phyloP scores from a whole-genome alignment of 1,140 invertebrate species.

The Neodiprion virginianus region DNA sequence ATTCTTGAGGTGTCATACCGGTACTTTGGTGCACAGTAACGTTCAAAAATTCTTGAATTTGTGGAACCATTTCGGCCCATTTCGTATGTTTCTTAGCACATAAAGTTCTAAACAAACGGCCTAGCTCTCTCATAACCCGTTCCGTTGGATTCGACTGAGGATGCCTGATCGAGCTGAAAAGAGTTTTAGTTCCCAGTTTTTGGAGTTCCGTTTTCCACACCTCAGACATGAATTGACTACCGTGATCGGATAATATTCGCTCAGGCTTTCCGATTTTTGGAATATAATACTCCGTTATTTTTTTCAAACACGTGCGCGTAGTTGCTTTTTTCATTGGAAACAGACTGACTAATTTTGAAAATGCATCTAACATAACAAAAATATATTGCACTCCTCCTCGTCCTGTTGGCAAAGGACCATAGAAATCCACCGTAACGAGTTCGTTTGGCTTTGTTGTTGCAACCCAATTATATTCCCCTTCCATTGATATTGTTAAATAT shows the following conservation, averaged over 20 bases:
- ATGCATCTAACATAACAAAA: slow-evolving; percentile 41
- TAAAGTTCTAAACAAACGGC: slow-evolving; percentile 24
- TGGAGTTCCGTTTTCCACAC: slow-evolving; percentile 17
- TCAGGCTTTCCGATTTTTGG: slow-evolving; percentile 34
- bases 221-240: slow-evolving; percentile 41
- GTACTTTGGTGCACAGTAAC: slow-evolving; percentile 26
- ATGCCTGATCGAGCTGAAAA: slow-evolving; percentile 40
- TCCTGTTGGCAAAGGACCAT: slow-evolving; percentile 35
- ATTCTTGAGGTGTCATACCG: slow-evolving; percentile 24
- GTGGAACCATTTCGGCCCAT: slow-evolving; percentile 21
- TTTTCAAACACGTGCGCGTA: not conserved
- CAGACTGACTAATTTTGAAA: slow-evolving; percentile 27
- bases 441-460: slow-evolving; percentile 32
- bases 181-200: not conserved
- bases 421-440: slow-evolving; percentile 41
- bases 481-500: slow-evolving; percentile 3
- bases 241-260: slow-evolving; percentile 48
- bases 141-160: slow-evolving; percentile 49
- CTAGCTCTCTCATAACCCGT: slow-evolving; percentile 44
- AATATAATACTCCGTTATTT: slow-evolving; percentile 19
- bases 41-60: slow-evolving; percentile 21
- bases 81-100: slow-evolving; percentile 21
- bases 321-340: slow-evolving; percentile 21
- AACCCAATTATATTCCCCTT: slow-evolving; percentile 12
- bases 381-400: slow-evolving; percentile 34